These are phyloP conservation scores for Drosophila neoperkinsi DNA, from an alignment of 2,888 invertebrate species.

Conservation along the genomic window DNA sequence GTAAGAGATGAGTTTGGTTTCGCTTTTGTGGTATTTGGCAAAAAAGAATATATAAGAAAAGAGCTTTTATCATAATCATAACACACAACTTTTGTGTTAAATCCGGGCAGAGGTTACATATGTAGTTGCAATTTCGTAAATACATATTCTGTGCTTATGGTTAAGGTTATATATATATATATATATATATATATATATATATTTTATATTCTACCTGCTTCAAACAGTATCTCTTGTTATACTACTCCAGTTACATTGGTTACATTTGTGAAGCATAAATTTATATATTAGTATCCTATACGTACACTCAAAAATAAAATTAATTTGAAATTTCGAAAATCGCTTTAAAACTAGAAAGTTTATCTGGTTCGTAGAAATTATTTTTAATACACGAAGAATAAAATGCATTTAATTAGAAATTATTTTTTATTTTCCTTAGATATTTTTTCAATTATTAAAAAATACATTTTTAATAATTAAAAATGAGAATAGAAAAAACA, in stretches of 20 bases:
- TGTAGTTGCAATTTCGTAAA: not conserved
- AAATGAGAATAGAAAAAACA: not conserved
- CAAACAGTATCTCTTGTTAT: not conserved
- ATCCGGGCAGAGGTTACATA: constrained; percentile 42
- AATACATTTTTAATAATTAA: fast-evolving
- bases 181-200: not conserved
- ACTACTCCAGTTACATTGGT: not conserved
- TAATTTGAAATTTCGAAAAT: not conserved
- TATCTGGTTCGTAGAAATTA: not conserved
- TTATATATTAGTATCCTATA: not conserved
- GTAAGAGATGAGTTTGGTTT: constrained; percentile 2
- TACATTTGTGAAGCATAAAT: not conserved
- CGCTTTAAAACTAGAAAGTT: not conserved
- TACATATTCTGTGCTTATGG: not conserved
- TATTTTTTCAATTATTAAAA: not conserved
- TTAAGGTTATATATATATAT: not conserved
- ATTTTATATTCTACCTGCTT: not conserved
- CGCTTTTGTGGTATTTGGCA: constrained; percentile 13
- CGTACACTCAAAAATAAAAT: not conserved
- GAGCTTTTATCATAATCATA: constrained; percentile 75
- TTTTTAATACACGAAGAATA: not conserved
- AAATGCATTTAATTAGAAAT: not conserved
- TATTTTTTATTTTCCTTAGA: not conserved
- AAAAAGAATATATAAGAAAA: constrained; percentile 25
- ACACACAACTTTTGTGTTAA: constrained; percentile 64